phyloP scores from a whole-genome alignment of 2,113 vertebrate species.

The Tupaia chinensis region DNA sequence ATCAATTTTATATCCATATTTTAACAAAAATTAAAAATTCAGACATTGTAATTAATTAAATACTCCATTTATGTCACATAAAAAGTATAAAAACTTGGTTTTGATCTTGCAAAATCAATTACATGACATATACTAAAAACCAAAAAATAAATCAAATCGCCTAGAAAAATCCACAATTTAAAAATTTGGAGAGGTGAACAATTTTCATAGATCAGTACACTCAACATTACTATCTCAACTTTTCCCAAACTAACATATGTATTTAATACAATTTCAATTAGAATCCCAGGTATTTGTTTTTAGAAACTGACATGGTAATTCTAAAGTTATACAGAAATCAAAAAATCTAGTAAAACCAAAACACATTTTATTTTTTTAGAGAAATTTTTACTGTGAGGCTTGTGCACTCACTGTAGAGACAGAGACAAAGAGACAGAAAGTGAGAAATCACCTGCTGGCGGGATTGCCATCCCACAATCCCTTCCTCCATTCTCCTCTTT shows the following conservation, averaged over 20 bases:
- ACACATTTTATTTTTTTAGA: background rate
- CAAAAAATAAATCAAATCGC: background rate
- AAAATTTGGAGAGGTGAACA: background rate
- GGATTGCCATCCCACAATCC: too few relatives aligned
- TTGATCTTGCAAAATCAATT: background rate
- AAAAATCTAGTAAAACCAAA: background rate
- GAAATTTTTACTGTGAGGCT: too few relatives aligned
- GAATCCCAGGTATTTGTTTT: background rate
- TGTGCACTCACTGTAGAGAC: too few relatives aligned
- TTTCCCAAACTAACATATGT: background rate
- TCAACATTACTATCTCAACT: background rate
- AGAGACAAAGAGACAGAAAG: too few relatives aligned
- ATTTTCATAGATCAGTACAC: background rate
- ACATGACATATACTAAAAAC: background rate
- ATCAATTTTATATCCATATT: background rate
- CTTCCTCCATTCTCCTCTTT: too few relatives aligned
- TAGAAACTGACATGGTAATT: too few relatives aligned
- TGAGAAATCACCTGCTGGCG: too few relatives aligned
- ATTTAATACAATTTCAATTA: background rate
- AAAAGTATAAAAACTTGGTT: background rate
- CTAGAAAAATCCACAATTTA: background rate
- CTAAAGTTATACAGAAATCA: background rate
- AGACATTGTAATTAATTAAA: background rate
- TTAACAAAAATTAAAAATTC: background rate
- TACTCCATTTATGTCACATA: background rate